Percentiles rank a stretch among this genome's conserved stretches.
Conservation (phyloP, 2,113 vertebrate species). For the Trematomus loennbergii region DNA sequence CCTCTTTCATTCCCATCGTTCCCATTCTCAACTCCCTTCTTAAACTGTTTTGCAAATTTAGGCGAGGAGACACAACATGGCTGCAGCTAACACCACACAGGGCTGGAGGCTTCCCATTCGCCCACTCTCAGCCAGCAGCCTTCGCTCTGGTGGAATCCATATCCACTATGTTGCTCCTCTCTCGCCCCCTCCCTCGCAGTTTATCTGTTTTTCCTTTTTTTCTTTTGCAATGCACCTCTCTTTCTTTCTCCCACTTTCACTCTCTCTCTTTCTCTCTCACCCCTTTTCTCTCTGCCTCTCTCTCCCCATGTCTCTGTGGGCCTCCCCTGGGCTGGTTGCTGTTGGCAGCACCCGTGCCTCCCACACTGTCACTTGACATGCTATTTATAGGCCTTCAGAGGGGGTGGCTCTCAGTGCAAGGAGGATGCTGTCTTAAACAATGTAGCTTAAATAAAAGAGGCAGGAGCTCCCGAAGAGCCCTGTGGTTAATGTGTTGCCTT, state of each 20-base stretch:
- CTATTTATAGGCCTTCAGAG: conserved; percentile 84
- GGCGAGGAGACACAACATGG: conserved; percentile 66
- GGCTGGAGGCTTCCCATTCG: conserved; percentile 72
- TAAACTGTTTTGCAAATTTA: conserved; percentile 45
- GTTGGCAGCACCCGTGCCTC: conserved; percentile 83
- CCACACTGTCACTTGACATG: conserved; percentile 83
- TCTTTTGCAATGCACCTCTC: conserved; percentile 52
- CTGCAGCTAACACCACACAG: conserved; percentile 55
- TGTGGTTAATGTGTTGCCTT: conserved; percentile 64
- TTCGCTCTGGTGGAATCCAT: conserved; percentile 77
- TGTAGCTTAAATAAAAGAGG: conserved; percentile 81
- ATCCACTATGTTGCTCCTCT: conserved; percentile 63
- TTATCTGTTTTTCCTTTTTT: conserved; percentile 42
- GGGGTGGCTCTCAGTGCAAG: conserved; percentile 83
- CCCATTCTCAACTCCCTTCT: conserved; percentile 13
- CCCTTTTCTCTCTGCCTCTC: conserved; percentile 47
- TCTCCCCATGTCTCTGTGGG: conserved; percentile 72
- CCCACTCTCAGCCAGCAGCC: conserved; percentile 71
- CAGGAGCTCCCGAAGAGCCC: conserved; percentile 72
- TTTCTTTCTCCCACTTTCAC: conserved; percentile 57
- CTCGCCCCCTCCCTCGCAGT: conserved; percentile 54
- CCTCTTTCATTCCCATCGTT: not conserved
- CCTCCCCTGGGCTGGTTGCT: conserved; percentile 82
- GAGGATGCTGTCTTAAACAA: conserved; percentile 83
- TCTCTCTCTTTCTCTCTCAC: conserved; percentile 26